Base-by-base conservation (phyloP, 2,888 invertebrate species). In the Scaptomyza caliginosa region DNA sequence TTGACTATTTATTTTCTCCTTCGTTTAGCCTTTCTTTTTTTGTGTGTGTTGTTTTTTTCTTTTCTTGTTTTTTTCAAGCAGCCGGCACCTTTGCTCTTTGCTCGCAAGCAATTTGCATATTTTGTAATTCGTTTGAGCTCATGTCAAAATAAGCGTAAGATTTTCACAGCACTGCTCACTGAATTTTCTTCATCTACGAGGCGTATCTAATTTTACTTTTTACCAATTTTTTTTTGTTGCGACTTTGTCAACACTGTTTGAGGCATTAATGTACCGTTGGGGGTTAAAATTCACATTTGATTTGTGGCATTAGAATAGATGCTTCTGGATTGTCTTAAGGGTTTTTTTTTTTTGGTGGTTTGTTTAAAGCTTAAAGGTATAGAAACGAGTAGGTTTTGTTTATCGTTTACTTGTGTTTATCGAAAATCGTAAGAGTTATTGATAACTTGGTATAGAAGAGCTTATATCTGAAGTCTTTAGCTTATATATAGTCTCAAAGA, bases 61-160 rank as follows among this genome's bases (percentile, higher is more conserved):
- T 32, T 23, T 32, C 13, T 7, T 11, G 26, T 6, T 24, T 24
- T 24, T 24, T 4, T 24, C 30, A n/a, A 13, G 30, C 30, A 11
- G 5, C 19, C 52, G 48, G 24, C 39, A 42, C 46, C 48, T 42
- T 60, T 66, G 45, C 42, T 58, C 48, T 62, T 60, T 65, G 56
- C 59, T 60, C 63, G 42, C 56, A 76, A 72, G 74, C 86, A 86
- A 88, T 86, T 86, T 88, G 86, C 83, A 88, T 86, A 34, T 34
- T 80, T 81, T 76, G 77, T 84, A 88, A 86, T 88, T 88, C 73
- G 58, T 78, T 81, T 81, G 58, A 77, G 77, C 85, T 76, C 74
- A 83, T 85, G 81, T 83, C 83, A 77, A 85, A 79, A 74, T 85
- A 69, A 75, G 83, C 84, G 77, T 80, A 72, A 74, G 77, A 67